These are phyloP conservation scores for Ylistrum balloti DNA, from an alignment of 1,140 invertebrate genomes.

Conservation along the genomic window DNA sequence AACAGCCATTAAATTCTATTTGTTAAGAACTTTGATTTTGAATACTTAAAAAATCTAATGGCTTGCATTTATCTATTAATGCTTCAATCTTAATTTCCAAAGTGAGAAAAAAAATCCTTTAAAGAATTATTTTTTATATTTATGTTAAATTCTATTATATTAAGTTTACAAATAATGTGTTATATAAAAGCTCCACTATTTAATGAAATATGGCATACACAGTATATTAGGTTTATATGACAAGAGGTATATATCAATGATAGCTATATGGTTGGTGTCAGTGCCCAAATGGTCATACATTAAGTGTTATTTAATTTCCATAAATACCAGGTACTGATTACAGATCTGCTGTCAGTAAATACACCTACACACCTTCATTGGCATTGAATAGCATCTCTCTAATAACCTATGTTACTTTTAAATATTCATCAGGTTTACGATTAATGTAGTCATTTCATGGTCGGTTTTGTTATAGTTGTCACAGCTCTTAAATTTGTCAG, in stretches of 20 bases:
- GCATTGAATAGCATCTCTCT: background rate
- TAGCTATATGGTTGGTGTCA: background rate
- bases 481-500: background rate
- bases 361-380: background rate
- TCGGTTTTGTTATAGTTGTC: too few relatives aligned
- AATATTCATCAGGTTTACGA: background rate
- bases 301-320: background rate
- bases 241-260: background rate
- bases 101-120: too few relatives aligned
- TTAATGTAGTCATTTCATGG: too few relatives aligned
- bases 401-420: background rate
- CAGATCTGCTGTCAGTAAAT: background rate
- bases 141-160: too few relatives aligned
- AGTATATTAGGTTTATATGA: background rate
- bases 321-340: constrained; percentile 29
- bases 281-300: background rate
- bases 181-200: too few relatives aligned
- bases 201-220: background rate
- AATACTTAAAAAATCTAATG: too few relatives aligned
- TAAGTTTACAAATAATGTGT: too few relatives aligned
- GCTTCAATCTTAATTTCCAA: too few relatives aligned
- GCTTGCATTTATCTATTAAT: too few relatives aligned
- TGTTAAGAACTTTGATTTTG: too few relatives aligned
- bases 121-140: too few relatives aligned
- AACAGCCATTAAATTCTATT: too few relatives aligned